phyloP scores from a whole-genome alignment of 2,113 vertebrate species.

The Ginglymostoma cirratum region DNA sequence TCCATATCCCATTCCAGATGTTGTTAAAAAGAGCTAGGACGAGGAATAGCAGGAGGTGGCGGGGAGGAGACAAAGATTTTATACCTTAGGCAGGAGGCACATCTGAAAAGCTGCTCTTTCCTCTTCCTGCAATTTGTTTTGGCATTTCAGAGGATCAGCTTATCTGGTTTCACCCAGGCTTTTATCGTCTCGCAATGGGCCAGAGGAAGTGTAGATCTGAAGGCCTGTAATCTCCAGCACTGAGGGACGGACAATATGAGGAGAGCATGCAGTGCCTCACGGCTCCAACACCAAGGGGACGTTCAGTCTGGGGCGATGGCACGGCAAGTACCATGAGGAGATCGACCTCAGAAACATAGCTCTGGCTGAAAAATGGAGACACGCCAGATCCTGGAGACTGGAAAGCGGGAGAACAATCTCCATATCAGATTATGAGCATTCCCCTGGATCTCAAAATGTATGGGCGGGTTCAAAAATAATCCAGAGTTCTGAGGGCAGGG shows the following conservation, averaged over 20 bases:
- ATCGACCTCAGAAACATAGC: not conserved
- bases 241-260: not conserved
- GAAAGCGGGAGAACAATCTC: not conserved
- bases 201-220: not conserved
- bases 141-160: not conserved
- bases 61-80: not conserved
- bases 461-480: not conserved
- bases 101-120: not conserved
- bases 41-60: not conserved
- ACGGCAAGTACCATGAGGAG: not conserved
- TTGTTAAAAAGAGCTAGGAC: no score
- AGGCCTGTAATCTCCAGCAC: not conserved
- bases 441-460: not conserved
- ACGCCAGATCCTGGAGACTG: not conserved
- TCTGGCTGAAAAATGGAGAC: not conserved
- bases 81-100: no score
- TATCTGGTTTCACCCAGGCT: not conserved
- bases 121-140: not conserved
- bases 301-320: accelerated
- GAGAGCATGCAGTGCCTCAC: not conserved
- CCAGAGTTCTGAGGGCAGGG: not conserved
- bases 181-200: not conserved
- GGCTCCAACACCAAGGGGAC: not conserved
- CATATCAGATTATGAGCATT: not conserved
- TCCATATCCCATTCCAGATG: no score